phyloP scores from a whole-genome alignment of 2,113 vertebrate genomes.

The Charina bottae region DNA sequence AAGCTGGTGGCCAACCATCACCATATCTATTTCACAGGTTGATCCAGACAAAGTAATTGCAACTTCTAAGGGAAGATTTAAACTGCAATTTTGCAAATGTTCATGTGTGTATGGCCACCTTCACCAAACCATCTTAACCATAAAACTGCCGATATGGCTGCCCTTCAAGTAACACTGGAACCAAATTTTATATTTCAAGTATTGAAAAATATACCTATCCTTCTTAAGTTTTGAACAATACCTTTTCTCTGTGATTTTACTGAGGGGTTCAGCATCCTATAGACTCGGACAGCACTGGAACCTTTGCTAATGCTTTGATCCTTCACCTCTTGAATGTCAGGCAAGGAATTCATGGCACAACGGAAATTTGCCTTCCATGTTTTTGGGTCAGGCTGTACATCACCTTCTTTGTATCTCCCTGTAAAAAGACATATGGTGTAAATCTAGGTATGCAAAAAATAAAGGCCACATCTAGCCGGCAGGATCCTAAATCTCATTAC shows the following conservation, averaged over 20 bases:
- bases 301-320: conserved; percentile 92
- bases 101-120: not conserved
- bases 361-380: conserved; percentile 99
- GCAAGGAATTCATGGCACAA: conserved; percentile 96
- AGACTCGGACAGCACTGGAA: conserved; percentile 88
- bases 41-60: not conserved
- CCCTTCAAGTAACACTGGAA: not conserved
- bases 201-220: not conserved
- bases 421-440: conserved; percentile 4
- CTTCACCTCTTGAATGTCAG: conserved; percentile 94
- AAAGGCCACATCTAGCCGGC: not conserved
- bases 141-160: not conserved
- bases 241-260: conserved; percentile 81
- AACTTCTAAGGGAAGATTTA: not conserved
- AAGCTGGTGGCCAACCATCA: not conserved
- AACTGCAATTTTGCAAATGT: not conserved
- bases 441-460: not conserved
- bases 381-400: conserved; percentile 86
- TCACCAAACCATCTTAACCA: not conserved
- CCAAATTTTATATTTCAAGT: not conserved
- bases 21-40: not conserved
- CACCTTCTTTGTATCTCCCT: conserved; percentile 87
- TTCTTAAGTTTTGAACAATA: conserved; percentile 29
- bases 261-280: conserved; percentile 85
- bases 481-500: not conserved